These are phyloP conservation scores for Dreissena rostriformis DNA, from an alignment of 1,140 invertebrate species.

Conservation along the genomic window DNA sequence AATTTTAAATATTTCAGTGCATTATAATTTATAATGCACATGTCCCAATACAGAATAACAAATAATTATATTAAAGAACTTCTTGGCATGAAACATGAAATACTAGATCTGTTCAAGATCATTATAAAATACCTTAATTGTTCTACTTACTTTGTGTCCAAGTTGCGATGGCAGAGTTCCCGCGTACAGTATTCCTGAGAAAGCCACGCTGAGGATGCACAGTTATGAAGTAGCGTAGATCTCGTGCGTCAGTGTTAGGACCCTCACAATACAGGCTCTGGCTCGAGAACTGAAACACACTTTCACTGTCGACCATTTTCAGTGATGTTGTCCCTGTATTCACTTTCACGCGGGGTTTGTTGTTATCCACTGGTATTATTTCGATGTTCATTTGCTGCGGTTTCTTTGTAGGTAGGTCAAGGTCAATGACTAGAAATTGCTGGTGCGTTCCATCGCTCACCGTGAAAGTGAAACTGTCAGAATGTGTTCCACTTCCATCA, in stretches of 20 bases:
- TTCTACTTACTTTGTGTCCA: conserved; percentile 80
- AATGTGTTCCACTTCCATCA: conserved; percentile 80
- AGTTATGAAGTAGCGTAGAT: conserved; percentile 75
- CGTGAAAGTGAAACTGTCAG: conserved; percentile 80
- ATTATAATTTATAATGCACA: too few species aligned
- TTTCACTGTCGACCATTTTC: conserved; percentile 59
- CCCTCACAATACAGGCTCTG: conserved; percentile 77
- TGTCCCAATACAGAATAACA: too few species aligned
- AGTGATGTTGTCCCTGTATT: conserved; percentile 76
- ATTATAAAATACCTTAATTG: too few species aligned
- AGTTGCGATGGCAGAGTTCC: conserved; percentile 69
- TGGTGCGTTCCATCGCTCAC: conserved; percentile 80
- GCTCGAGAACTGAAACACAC: conserved; percentile 74
- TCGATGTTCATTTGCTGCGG: conserved; percentile 78
- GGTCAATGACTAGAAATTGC: conserved; percentile 79
- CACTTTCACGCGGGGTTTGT: conserved; percentile 73
- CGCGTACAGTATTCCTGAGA: conserved; percentile 69
- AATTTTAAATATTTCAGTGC: too few species aligned
- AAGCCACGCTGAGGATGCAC: conserved; percentile 76
- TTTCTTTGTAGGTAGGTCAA: conserved; percentile 64
- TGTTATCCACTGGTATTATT: conserved; percentile 80
- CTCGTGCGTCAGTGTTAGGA: conserved; percentile 73
- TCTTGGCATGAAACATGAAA: too few species aligned
- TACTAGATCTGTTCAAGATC: too few species aligned
- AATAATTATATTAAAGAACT: too few species aligned